Evolutionary conservation across 2,888 invertebrate species (phyloP).

Genomic region (Calliphora vomitoria): DNA sequence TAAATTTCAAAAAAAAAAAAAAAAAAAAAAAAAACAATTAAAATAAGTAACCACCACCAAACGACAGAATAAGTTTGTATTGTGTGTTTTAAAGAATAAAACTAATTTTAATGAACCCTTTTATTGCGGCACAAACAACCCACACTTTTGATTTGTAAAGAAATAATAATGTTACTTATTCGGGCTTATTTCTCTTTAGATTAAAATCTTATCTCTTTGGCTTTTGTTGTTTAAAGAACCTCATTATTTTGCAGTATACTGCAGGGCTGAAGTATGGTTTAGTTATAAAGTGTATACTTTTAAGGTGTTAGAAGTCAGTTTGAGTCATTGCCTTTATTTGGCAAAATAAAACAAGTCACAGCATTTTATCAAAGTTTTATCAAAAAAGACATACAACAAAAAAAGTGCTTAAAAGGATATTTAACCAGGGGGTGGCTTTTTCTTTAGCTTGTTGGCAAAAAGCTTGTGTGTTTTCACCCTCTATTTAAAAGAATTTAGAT

Average conservation of each 20-base stretch:
- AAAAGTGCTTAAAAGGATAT: slow-evolving; percentile 25
- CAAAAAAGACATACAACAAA: slow-evolving; percentile 25
- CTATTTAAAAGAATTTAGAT: slow-evolving; percentile 34
- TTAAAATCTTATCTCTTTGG: slow-evolving; percentile 45
- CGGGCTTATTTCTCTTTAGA: slow-evolving; percentile 2
- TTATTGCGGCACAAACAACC: neutral
- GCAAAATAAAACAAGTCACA: slow-evolving; percentile 50
- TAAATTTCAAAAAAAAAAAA: no score
- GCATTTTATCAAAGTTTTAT: slow-evolving; percentile 39
- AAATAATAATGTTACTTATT: neutral
- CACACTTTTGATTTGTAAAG: neutral
- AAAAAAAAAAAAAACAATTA: slow-evolving; percentile 48
- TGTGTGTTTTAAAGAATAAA: neutral
- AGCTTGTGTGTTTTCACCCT: slow-evolving; percentile 52
- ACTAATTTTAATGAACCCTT: slow-evolving; percentile 41
- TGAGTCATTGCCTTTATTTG: slow-evolving; percentile 65
- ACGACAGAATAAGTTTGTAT: no score
- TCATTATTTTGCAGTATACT: slow-evolving; percentile 44
- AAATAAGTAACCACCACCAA: slow-evolving; percentile 42
- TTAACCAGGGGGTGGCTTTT: slow-evolving; percentile 33
- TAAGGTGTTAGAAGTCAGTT: slow-evolving; percentile 70
- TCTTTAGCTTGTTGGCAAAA: slow-evolving; percentile 13
- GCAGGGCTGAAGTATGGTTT: slow-evolving; percentile 1
- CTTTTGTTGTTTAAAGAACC: neutral
- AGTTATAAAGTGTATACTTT: slow-evolving; percentile 40